Evolutionary conservation across 1,140 invertebrate genomes (phyloP), one percentile per base, ranked within the genome.

Genomic region (Lepidurus arcticus): DNA sequence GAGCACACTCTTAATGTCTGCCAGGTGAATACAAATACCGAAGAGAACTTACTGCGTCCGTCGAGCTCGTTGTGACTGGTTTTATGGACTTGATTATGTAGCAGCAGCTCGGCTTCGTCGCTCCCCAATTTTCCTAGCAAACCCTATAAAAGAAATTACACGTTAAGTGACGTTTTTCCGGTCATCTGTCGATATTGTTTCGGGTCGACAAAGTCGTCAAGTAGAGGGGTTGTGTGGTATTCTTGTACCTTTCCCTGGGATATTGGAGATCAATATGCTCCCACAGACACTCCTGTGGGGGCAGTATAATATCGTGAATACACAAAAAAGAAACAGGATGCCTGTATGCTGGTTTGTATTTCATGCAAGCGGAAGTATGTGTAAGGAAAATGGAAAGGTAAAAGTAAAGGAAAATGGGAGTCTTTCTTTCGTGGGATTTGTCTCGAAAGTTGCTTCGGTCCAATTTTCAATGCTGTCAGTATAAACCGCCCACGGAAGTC

Each of bases 21-120:
- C 21, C 21, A 65, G 6, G 34, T 34, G 34, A 34, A 34, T 34
- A 34, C 3, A 34, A 65, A 16, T 7, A 16, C 53, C 53, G 8
- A 65, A 47, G 21, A 65, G 16, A 65, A 65, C 53, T 65, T 65
- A 65, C 53, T 65, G 16, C 53, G 53, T 65, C 53, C 53, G 53
- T 65, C 53, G 53, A 65, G 53, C 53, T 65, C 53, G 53, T 21
- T 65, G n/a, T 65, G 53, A 65, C 21, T 21, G 21, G 53, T 65
- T 65, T 65, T 65, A 21, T 65, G 53, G 21, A 65, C 53, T 65
- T 65, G 53, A 65, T 65, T 65, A 65, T 65, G 53, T 4, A n/a
- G 53, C 53, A 65, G 21, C 16, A 65, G 53, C 7, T 65, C 53
- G 53, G 53, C 53, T 9, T 65, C 53, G 8, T 65, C 53, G 53